Base-by-base conservation (phyloP, 2,888 invertebrate genomes). In the Selenia dentaria region DNA sequence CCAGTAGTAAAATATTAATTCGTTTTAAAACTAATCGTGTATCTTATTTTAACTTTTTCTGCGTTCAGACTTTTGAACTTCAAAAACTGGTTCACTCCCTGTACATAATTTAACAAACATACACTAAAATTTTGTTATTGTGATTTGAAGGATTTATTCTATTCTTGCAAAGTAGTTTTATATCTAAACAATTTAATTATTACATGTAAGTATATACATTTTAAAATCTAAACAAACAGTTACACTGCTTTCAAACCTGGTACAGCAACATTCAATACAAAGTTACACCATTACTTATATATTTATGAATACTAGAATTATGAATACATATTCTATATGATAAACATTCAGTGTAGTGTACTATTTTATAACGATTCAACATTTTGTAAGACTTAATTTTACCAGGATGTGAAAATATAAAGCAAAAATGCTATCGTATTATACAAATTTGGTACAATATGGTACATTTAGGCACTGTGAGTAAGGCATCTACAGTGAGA, bases 401-500 rank as follows among this genome's bases (percentile, higher is more conserved):
- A 82, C 70, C 72, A 74, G 83, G 79, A 73, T 79, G 81, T 80
- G 86, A 83, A 75, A 74, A 75, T 53, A 53, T 52, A 75, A 85
- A 82, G 82, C 81, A 82, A 79, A 76, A 76, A 82, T 77, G 70
- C 79, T 80, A 81, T 74, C 69, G 75, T 80, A 74, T 66, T 69
- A 72, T 87, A 88, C 82, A 89, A 87, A 85, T 84, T 85, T 87
- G 83, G 78, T 87, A 87, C 74, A 84, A 83, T 81, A 82, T 83
- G 85, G 85, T 88, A 88, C 76, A 87, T 79, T 80, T 92, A 95
- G 95, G 95, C 95, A 95, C 95, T 94, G 94, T 94, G 93, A 94
- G 93, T 94, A 95, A 95, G 95, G 95, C 95, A 94, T 91, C 94
- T 95, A 95, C 94, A 94, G 93, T 94, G 94, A 93, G 90, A 89